Conservation (phyloP, 2,797 vertebrate species). For the Sebastiscus albofasciatus region DNA sequence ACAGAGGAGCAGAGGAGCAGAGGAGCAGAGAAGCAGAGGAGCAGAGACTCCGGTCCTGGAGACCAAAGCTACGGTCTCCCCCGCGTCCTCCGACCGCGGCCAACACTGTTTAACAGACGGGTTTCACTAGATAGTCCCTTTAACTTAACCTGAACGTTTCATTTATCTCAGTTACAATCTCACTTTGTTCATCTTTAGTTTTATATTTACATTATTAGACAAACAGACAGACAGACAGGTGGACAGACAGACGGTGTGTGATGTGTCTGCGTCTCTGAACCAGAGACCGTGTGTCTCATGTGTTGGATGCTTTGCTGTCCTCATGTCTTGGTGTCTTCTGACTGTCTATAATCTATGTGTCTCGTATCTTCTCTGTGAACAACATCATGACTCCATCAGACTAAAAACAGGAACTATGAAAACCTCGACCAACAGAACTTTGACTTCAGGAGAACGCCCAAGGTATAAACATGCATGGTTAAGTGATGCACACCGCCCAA, state of each 20-base stretch:
- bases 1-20: too few relatives aligned
- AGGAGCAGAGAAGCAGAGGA: too few relatives aligned
- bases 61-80: too few relatives aligned
- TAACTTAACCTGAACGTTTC: too few relatives aligned
- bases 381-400: conserved; percentile 95
- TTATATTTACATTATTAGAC: too few relatives aligned
- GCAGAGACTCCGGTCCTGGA: too few relatives aligned
- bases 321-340: conserved; percentile 87
- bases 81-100: too few relatives aligned
- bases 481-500: conserved; percentile 97
- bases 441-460: conserved; percentile 99
- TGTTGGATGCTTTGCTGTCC: conserved; percentile 93
- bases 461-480: conserved; percentile 99
- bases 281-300: conserved; percentile 50
- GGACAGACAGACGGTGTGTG: not conserved
- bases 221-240: not conserved
- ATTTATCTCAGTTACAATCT: too few relatives aligned
- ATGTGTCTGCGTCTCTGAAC: conserved; percentile 89
- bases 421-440: conserved; percentile 99
- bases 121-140: too few relatives aligned
- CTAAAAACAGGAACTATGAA: conserved; percentile 99
- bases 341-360: conserved; percentile 99
- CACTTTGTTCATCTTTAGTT: too few relatives aligned
- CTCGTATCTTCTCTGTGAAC: conserved; percentile 99
- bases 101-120: too few relatives aligned